These are phyloP conservation scores for Acanthopleura granulata DNA, from an alignment of 2,888 invertebrate genomes.

Conservation along the genomic window DNA sequence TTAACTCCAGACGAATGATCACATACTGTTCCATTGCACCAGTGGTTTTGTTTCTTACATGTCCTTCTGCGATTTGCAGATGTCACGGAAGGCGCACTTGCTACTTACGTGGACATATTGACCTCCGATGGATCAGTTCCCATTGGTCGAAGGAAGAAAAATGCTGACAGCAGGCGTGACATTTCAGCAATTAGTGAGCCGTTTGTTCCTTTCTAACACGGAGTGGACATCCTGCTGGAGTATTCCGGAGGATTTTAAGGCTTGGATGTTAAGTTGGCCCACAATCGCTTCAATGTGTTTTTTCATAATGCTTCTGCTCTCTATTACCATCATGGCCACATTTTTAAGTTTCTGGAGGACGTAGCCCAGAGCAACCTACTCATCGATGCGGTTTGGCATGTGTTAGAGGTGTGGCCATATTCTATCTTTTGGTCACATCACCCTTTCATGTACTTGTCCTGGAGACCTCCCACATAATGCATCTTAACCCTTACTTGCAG, in stretches of 20 bases:
- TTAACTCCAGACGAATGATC: background rate
- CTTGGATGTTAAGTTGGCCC: too few relatives aligned
- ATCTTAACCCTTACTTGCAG: conserved; percentile 2
- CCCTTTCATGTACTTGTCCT: background rate
- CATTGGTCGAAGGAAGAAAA: too few relatives aligned
- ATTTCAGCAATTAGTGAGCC: too few relatives aligned
- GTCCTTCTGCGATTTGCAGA: background rate
- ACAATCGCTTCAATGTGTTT: too few relatives aligned
- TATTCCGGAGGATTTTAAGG: too few relatives aligned
- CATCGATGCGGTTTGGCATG: background rate
- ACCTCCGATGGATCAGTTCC: background rate
- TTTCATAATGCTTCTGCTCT: background rate
- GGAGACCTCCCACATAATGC: background rate
- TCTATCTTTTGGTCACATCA: background rate
- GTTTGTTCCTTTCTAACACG: too few relatives aligned
- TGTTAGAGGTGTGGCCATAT: background rate
- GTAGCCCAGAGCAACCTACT: background rate
- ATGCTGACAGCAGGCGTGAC: too few relatives aligned
- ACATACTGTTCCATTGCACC: background rate
- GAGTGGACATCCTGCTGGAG: too few relatives aligned
- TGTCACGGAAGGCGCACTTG: background rate
- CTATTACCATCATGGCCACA: conserved; percentile 5
- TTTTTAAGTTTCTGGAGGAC: background rate
- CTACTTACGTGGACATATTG: background rate
- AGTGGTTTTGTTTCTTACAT: conserved; percentile 1